Conservation (phyloP, 2,888 invertebrate genomes). For the Drosophila mercatorum region DNA sequence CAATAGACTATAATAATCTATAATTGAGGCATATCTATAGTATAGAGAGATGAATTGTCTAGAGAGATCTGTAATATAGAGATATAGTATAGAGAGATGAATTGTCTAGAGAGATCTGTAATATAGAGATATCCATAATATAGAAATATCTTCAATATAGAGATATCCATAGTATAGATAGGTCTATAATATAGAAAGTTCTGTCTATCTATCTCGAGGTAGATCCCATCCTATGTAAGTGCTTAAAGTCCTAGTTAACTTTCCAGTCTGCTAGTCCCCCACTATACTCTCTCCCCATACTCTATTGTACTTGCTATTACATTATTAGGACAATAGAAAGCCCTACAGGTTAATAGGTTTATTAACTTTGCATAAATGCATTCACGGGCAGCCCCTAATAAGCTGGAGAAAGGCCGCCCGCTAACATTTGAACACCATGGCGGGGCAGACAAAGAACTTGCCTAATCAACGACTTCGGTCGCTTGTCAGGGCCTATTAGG, state of each 20-base stretch:
- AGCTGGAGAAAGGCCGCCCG: constrained; percentile 50
- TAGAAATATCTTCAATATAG: background rate
- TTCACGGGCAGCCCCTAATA: constrained; percentile 32
- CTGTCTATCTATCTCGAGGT: no score
- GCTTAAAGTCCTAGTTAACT: background rate
- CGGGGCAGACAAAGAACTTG: constrained; percentile 41
- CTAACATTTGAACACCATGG: constrained; percentile 58
- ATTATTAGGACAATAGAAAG: constrained; percentile 2
- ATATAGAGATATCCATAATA: background rate
- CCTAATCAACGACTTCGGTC: constrained; percentile 45
- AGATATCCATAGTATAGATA: background rate
- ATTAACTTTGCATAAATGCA: constrained; percentile 19
- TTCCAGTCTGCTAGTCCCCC: background rate
- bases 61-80: background rate
- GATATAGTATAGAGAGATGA: no score
- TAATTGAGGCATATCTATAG: no score
- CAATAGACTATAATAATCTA: background rate
- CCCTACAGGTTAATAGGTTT: constrained; percentile 36
- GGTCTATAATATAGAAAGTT: background rate
- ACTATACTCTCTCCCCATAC: no score
- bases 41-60: background rate
- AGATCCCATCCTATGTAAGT: background rate
- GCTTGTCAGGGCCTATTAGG: constrained; percentile 24
- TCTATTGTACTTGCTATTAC: background rate
- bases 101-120: background rate